Percentiles rank a stretch among this genome's conserved stretches.
phyloP scores from a whole-genome alignment of 2,113 vertebrate species.

The Prunella himalayana region DNA sequence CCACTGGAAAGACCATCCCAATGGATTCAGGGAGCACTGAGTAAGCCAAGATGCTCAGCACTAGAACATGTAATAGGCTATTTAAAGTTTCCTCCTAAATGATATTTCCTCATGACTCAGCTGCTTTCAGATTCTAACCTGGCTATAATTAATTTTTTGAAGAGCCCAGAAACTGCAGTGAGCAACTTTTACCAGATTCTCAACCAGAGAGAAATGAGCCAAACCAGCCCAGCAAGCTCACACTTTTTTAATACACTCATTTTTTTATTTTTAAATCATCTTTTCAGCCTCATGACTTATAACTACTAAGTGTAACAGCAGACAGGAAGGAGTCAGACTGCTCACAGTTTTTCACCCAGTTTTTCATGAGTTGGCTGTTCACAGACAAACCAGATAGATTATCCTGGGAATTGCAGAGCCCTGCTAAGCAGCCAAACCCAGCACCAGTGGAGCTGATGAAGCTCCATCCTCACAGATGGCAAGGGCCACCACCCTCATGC shows the following conservation, averaged over 20 bases:
- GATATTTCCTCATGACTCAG: background rate
- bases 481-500: background rate
- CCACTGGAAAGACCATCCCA: background rate
- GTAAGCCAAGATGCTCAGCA: background rate
- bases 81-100: background rate
- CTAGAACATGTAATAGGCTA: background rate
- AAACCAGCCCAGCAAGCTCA: background rate
- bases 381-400: background rate
- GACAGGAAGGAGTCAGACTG: background rate
- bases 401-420: background rate
- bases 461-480: rapidly evolving
- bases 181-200: background rate
- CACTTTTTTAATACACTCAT: background rate
- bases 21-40: background rate
- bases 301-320: background rate
- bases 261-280: background rate
- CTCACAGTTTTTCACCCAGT: background rate
- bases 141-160: background rate
- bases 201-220: background rate
- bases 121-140: background rate
- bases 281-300: background rate
- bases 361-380: background rate
- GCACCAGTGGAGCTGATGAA: background rate
- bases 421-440: background rate
- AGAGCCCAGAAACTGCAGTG: background rate